These are phyloP conservation scores for Ceratothoa steindachneri DNA, from an alignment of 2,888 invertebrate genomes.

Conservation along the genomic window DNA sequence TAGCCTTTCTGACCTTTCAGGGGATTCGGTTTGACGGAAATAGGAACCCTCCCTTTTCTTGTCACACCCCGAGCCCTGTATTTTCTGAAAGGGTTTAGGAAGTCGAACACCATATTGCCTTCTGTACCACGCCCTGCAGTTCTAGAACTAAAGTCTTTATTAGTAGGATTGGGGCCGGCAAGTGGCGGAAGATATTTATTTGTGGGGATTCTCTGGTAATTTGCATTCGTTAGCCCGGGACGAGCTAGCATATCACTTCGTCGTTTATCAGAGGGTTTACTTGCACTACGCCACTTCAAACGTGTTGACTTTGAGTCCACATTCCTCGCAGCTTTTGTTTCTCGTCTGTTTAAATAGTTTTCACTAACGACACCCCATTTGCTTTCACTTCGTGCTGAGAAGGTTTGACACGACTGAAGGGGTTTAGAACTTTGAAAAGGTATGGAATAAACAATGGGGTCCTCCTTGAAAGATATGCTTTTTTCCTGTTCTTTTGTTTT, in stretches of 20 bases:
- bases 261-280: too few relatives aligned
- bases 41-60: conserved; percentile 1
- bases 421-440: background rate
- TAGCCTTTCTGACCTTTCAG: conserved; percentile 1
- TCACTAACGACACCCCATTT: too few relatives aligned
- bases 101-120: conserved; percentile 1
- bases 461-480: background rate
- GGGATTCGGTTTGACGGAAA: background rate
- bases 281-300: too few relatives aligned
- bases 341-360: too few relatives aligned
- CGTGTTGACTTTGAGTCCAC: too few relatives aligned
- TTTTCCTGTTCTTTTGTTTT: background rate
- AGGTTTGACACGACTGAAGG: background rate
- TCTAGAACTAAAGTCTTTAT: too few relatives aligned
- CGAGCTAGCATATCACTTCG: background rate
- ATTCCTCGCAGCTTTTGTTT: too few relatives aligned
- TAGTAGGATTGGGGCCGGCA: too few relatives aligned
- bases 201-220: background rate
- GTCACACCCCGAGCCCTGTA: background rate
- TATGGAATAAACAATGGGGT: background rate
- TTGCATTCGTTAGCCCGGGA: background rate
- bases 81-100: background rate
- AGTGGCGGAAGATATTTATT: background rate
- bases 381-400: too few relatives aligned
- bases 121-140: too few relatives aligned